Evolutionary conservation across 2,113 vertebrate species (phyloP).

Genomic region (Pionites leucogaster): DNA sequence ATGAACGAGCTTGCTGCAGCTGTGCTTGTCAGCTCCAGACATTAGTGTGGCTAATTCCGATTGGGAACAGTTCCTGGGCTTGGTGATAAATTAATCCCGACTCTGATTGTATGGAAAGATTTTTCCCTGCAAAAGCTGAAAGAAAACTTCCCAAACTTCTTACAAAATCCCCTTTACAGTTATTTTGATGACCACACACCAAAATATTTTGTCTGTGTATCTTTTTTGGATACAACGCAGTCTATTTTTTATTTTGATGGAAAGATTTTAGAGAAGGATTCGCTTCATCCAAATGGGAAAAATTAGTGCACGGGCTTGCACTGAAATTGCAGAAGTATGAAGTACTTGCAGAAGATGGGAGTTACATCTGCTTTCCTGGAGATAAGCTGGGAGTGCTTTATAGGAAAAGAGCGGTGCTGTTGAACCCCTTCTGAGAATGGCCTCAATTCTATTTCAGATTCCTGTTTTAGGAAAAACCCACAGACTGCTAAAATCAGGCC

Average conservation of each 20-base stretch:
- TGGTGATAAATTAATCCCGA: conserved; percentile 61
- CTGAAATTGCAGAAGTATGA: conserved; percentile 12
- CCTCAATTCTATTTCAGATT: background rate
- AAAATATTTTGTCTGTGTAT: conserved; percentile 45
- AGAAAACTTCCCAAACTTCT: conserved; percentile 43
- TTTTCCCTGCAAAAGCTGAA: background rate
- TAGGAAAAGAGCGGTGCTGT: background rate
- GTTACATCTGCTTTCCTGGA: background rate
- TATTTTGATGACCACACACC: conserved; percentile 36
- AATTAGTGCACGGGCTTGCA: background rate
- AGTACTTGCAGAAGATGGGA: background rate
- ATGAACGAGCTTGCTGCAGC: conserved; percentile 38
- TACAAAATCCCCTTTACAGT: conserved; percentile 32
- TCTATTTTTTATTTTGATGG: conserved; percentile 11
- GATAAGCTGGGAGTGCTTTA: background rate
- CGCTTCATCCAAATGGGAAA: background rate
- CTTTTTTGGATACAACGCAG: background rate
- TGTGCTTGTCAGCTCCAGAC: conserved; percentile 62
- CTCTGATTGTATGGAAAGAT: conserved; percentile 37
- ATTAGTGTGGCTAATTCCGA: conserved; percentile 61
- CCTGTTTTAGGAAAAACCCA: background rate
- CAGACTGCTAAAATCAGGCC: background rate
- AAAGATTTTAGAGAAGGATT: background rate
- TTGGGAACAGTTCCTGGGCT: conserved; percentile 60
- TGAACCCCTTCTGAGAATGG: background rate